These are phyloP conservation scores for Pseudotriccus pelzelni DNA, from an alignment of 2,797 vertebrate genomes.

Conservation along the genomic window DNA sequence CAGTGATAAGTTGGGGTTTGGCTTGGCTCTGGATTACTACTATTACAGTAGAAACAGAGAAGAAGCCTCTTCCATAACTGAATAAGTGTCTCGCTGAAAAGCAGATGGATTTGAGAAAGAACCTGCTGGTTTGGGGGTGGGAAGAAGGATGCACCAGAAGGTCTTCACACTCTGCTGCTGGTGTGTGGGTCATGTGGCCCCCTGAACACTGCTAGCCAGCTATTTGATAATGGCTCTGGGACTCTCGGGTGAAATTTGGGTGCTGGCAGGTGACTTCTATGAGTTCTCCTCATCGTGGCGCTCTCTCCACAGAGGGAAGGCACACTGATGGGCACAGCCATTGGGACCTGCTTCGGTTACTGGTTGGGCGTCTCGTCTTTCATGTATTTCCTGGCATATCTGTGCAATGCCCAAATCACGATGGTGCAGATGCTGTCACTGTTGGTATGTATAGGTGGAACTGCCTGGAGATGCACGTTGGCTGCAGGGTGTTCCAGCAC, in stretches of 20 bases:
- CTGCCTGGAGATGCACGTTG: not conserved
- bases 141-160: not conserved
- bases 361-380: conserved; percentile 96
- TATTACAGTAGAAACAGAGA: not conserved
- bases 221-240: not conserved
- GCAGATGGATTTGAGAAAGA: not conserved
- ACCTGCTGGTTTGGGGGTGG: not conserved
- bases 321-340: conserved; percentile 96
- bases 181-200: not conserved
- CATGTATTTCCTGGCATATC: conserved; percentile 93
- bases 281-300: not conserved
- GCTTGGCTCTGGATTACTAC: not conserved
- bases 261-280: not conserved
- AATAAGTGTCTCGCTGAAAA: not conserved
- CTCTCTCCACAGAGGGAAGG: conserved; percentile 87
- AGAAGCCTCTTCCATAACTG: not conserved
- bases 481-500: not conserved
- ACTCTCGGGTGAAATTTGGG: not conserved
- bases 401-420: conserved; percentile 96
- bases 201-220: not conserved
- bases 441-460: conserved; percentile 82
- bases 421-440: conserved; percentile 96
- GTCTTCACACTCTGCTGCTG: not conserved
- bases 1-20: not conserved
- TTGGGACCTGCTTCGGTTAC: conserved; percentile 97